Evolutionary conservation across 2,113 vertebrate species (phyloP).

Genomic region (Glareola pratincola): DNA sequence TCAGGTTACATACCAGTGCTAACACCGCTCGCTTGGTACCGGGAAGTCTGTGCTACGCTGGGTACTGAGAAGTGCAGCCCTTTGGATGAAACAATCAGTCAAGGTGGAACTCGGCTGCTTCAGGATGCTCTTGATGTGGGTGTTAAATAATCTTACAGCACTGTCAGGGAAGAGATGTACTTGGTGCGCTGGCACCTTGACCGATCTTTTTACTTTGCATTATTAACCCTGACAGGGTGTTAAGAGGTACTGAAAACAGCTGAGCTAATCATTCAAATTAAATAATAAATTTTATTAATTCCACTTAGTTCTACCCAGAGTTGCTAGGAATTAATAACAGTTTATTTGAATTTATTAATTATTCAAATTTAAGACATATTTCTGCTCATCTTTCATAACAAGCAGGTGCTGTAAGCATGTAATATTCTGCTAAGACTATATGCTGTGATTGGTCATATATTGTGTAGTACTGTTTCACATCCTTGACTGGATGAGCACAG

Average conservation of each 20-base stretch:
- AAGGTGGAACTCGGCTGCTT: not conserved
- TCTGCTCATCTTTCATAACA: not conserved
- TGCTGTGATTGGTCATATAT: not conserved
- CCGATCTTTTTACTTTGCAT: not conserved
- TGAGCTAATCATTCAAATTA: not conserved
- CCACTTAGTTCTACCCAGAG: not conserved
- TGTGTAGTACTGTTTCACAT: not conserved
- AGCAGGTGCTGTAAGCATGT: not conserved
- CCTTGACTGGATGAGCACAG: not conserved
- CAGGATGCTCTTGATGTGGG: not conserved
- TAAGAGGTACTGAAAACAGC: not conserved
- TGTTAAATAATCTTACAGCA: slow-evolving; percentile 11
- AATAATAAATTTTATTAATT: not conserved
- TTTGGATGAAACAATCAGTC: not conserved
- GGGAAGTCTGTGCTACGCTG: not conserved
- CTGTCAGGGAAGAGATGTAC: not conserved
- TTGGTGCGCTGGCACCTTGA: not conserved
- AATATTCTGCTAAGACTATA: not conserved
- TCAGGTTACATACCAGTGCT: not conserved
- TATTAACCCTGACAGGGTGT: not conserved
- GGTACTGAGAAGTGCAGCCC: not conserved
- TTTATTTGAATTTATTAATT: slow-evolving; percentile 4
- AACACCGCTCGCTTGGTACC: not conserved
- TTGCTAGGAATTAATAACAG: not conserved
- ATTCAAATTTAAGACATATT: not conserved